Conservation (phyloP, 1,140 invertebrate genomes). For the Ridgeia piscesae region DNA sequence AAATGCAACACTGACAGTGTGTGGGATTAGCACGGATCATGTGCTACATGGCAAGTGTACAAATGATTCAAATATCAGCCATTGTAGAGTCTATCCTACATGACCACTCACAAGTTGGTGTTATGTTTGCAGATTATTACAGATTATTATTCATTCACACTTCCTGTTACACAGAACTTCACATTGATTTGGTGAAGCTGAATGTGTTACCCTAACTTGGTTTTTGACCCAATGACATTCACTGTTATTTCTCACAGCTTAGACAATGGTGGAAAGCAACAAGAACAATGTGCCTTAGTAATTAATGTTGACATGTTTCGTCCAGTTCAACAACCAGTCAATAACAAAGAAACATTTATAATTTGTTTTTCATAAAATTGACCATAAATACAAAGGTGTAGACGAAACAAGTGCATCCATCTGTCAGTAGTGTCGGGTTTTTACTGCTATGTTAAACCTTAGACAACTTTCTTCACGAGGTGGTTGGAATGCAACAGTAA, state of each 20-base stretch:
- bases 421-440: background rate
- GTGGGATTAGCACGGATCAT: too few species aligned
- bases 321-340: background rate
- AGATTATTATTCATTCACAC: too few species aligned
- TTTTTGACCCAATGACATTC: background rate
- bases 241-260: background rate
- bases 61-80: too few species aligned
- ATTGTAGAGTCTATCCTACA: background rate
- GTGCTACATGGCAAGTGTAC: too few species aligned
- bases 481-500: too few species aligned
- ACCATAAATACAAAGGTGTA: background rate
- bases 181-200: background rate
- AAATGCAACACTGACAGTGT: too few species aligned
- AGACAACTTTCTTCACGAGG: too few species aligned
- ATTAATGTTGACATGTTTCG: background rate
- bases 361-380: too few species aligned
- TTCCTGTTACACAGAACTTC: too few species aligned
- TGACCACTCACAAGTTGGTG: background rate
- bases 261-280: background rate
- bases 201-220: background rate
- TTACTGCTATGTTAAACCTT: too few species aligned
- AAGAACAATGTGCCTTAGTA: background rate
- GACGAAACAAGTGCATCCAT: background rate
- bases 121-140: background rate
- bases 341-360: too few species aligned